A percentile compares a stretch with the other conserved stretches of the same genome.
Evolutionary conservation across 2,797 vertebrate genomes (phyloP).

Genomic region (Meriones psammophilus): DNA sequence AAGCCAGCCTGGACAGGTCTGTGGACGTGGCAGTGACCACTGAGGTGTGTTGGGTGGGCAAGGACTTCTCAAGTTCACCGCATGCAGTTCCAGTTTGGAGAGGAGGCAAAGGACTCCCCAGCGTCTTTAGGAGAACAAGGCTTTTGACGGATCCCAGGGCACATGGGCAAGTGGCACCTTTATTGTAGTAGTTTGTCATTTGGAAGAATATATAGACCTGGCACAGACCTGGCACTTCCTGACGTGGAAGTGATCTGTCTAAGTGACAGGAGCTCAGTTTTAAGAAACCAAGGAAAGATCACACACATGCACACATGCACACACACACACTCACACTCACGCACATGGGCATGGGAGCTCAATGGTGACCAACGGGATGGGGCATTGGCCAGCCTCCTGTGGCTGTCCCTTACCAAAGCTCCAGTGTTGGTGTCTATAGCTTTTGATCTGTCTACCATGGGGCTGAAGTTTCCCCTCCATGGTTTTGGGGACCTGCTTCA

Average conservation of each 20-base stretch:
- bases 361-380: neutral
- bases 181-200: neutral
- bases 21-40: slow-evolving; percentile 64
- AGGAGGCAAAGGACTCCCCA: slow-evolving; percentile 14
- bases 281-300: neutral
- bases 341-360: neutral
- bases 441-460: slow-evolving; percentile 28
- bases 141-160: neutral
- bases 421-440: neutral
- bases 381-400: neutral
- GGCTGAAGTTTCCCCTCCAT: slow-evolving; percentile 28
- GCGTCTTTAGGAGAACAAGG: neutral
- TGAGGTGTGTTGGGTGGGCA: slow-evolving; percentile 25
- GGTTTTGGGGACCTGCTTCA: neutral
- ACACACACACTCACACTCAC: too few species aligned
- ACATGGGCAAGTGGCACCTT: neutral
- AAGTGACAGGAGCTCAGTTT: neutral
- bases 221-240: too few species aligned
- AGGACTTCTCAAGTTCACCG: slow-evolving; percentile 13
- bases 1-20: slow-evolving; percentile 30
- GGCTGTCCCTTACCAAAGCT: neutral
- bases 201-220: neutral
- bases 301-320: neutral
- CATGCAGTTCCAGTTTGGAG: neutral
- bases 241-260: neutral